Evolutionary conservation across 2,113 vertebrate species (phyloP), one percentile per base, ranked within the genome.

Genomic region (Trinectes maculatus): DNA sequence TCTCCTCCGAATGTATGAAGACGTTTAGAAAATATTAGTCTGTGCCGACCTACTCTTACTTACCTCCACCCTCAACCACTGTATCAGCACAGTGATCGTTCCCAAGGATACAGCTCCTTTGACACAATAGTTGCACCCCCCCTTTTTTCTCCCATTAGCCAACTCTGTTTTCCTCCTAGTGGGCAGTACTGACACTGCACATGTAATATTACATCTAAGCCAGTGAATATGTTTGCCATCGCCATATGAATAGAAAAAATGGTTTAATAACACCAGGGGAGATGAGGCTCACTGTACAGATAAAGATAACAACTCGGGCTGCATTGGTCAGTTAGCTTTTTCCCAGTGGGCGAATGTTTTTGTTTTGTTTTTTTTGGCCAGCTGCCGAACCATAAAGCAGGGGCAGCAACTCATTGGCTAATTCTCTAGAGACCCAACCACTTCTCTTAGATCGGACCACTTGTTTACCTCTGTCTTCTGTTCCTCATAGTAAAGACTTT

Each of bases 21-120:
- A 16, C 25, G 24, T 21, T 28, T 8, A 16, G 19, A 36, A 44
- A 26, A 51, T 46, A 61, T 61, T 37, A 52, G 9, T 26, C n/a
- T 34, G 46, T 39, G 13, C 52, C 31, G 63, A 63, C n/a, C 57
- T 47, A 15, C 4, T 43, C 3, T 36, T 36, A 6, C 60, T 58
- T 47, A 22, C 42, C 36, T 60, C 64, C 43, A 42, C 63, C 40
- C 22, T 62, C 24, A 39, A 43, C 33, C 55, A 26, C 47, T 12
- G 24, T 79, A 39, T 16, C 36, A 16, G 15, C 62, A 34, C 33
- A 8, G 12, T 9, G 44, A 53, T 64, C 49, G 69, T 48, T 69
- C 40, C 18, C 16, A 5, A 26, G 61, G 64, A 77, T 58, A 42
- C 44, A 47, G 7, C 29, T 29, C 16, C 37, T 15, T n/a, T 15